A percentile compares a stretch with the other conserved stretches of the same genome.
These are phyloP conservation scores for Anolis apletophallus DNA, from an alignment of 2,797 vertebrate species.

Conservation along the genomic window DNA sequence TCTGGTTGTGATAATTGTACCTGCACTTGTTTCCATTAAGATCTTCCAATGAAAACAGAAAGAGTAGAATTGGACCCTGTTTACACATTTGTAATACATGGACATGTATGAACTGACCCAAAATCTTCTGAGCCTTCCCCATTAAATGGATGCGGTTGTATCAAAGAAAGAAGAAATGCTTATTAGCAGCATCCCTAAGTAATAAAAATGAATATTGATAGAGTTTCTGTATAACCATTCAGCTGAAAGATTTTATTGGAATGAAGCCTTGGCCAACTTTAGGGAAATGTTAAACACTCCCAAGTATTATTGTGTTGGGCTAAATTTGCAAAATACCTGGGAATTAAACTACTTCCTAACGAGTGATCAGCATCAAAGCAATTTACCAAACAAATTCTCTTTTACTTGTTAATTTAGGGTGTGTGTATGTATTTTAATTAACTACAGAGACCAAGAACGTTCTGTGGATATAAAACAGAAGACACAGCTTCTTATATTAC, in stretches of 20 bases:
- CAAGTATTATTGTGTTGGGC: conserved; percentile 46
- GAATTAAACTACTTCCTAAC: conserved; percentile 45
- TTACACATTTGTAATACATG: neutral
- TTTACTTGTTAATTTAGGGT: conserved; percentile 52
- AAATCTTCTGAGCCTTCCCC: neutral
- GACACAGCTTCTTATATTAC: conserved; percentile 57
- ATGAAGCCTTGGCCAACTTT: conserved; percentile 23
- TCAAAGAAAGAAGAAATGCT: conserved; percentile 36
- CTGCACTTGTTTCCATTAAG: neutral
- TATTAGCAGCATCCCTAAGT: conserved; percentile 50
- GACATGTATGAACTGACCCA: neutral
- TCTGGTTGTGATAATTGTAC: neutral
- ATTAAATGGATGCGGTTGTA: neutral
- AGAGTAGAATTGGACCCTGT: neutral
- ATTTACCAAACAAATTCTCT: conserved; percentile 58
- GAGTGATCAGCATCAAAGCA: conserved; percentile 51
- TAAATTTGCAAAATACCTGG: conserved; percentile 55
- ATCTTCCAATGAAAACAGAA: neutral
- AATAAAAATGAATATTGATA: conserved; percentile 37
- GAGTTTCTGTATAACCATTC: neutral
- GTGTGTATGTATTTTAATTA: conserved; percentile 53
- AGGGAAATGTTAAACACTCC: conserved; percentile 35
- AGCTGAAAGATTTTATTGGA: conserved; percentile 50
- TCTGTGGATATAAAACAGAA: conserved; percentile 64
- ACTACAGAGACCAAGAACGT: conserved; percentile 64